A percentile compares a stretch with the other conserved stretches of the same genome.
phyloP scores from a whole-genome alignment of 2,113 vertebrate genomes.

The Sylvilagus bachmani region DNA sequence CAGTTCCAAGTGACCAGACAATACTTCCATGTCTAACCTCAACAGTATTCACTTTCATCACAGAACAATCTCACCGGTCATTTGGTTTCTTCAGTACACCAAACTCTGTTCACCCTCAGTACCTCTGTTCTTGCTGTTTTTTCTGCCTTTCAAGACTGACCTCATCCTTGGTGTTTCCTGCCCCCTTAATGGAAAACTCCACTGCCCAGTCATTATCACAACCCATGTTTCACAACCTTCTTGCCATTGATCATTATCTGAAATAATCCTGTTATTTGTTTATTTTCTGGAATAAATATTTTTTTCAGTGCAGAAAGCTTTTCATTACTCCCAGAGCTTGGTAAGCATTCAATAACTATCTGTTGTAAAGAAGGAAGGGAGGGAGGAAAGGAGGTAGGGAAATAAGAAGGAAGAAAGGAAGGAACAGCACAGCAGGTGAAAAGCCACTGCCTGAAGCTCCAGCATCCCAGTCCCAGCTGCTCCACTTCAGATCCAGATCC shows the following conservation, averaged over 20 bases:
- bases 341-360: neutral
- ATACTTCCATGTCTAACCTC: neutral
- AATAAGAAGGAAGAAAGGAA: accelerated
- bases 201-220: neutral
- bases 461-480: too few species aligned
- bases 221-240: neutral
- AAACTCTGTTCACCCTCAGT: neutral
- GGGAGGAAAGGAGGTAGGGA: neutral
- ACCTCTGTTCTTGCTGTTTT: neutral
- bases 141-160: neutral
- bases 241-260: neutral
- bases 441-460: too few species aligned
- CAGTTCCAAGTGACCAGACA: neutral
- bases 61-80: neutral
- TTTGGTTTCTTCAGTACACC: neutral
- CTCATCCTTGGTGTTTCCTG: neutral
- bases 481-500: too few species aligned
- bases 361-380: neutral
- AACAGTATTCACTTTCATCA: neutral
- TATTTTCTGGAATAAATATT: neutral
- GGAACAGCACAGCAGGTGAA: too few species aligned
- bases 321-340: neutral
- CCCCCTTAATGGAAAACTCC: neutral
- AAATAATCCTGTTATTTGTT: constrained; percentile 6
- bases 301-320: neutral